Base-by-base conservation (phyloP, 2,888 invertebrate genomes). In the Amblyjoppa proteus region DNA sequence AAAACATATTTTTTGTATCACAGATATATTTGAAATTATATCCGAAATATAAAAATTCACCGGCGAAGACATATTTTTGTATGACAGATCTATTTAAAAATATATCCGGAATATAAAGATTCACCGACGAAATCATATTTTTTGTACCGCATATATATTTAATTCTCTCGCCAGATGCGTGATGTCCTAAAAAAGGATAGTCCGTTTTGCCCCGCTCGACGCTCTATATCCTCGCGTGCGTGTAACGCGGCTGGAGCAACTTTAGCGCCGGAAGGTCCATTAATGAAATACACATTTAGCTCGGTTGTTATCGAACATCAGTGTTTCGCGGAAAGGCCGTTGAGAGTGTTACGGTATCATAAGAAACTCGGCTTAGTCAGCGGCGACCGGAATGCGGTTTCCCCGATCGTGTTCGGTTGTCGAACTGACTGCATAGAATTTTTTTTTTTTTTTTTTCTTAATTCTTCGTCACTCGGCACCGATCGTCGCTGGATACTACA, bases 331-430 rank as follows among this genome's bases (percentile, higher is more conserved):
- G 45, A 74, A 81, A 66, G 74, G 13, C 25, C 45, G 20, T 61
- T 49, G 20, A 74, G 20, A 74, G 16, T 53, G 53, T 71, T 31
- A 53, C n/a, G 16, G 34, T 28, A n/a, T 9, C 51, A 34, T 34
- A 71, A 71, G 20, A 53, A 51, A 31, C 28, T 28, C 28, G 41
- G 66, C 13, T 81, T 73, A 58, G 74, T 68, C 73, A 66, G 51
- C 74, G 56, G 5, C 53, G n/a, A 31, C 45, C 45, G 45, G 56
- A 73, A 74, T 74, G 68, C 80, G 66, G 80, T 66, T 81, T 74
- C 64, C 31, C 68, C 74, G 25, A 25, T 68, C 56, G 51, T 3
- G 53, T 71, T 64, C 49, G 68, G 45, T 74, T 81, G 53, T 68
- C 74, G 68, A 81, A 56, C 56, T 31, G 41, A 74, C 56, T 78